phyloP scores from a whole-genome alignment of 2,888 invertebrate species.

The Subacronicta megacephala region DNA sequence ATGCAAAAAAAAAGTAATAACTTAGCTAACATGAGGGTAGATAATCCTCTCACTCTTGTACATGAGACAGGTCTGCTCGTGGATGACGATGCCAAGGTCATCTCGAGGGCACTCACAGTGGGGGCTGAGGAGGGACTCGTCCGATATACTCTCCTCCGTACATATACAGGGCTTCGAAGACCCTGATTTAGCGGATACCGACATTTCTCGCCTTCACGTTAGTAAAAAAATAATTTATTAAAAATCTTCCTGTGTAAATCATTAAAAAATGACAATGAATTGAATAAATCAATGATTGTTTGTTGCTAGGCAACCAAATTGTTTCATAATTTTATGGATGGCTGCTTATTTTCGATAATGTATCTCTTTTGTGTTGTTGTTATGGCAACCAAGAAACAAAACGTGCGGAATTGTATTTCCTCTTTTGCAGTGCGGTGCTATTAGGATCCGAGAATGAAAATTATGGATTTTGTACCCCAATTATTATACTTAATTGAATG shows the following conservation, averaged over 20 bases:
- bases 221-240: constrained; percentile 31
- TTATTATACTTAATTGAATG: too few species aligned
- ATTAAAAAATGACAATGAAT: constrained; percentile 38
- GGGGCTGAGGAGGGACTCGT: constrained; percentile 52
- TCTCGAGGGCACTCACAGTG: constrained; percentile 75
- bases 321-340: neutral
- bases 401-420: too few species aligned
- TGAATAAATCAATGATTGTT: constrained; percentile 39
- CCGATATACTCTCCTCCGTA: constrained; percentile 58
- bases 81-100: constrained; percentile 73
- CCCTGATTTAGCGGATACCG: constrained; percentile 51
- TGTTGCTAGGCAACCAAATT: constrained; percentile 64
- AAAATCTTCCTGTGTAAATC: constrained; percentile 34
- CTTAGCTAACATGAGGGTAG: constrained; percentile 71
- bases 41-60: constrained; percentile 76
- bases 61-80: constrained; percentile 72
- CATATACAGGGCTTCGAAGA: constrained; percentile 65
- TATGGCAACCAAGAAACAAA: neutral
- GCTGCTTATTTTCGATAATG: neutral
- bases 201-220: constrained; percentile 50
- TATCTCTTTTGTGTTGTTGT: neutral
- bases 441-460: too few species aligned
- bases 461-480: too few species aligned
- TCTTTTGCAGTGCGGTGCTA: too few species aligned
- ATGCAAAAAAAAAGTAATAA: neutral